phyloP scores from a whole-genome alignment of 1,140 invertebrate genomes.

The Steinernema feltiae region DNA sequence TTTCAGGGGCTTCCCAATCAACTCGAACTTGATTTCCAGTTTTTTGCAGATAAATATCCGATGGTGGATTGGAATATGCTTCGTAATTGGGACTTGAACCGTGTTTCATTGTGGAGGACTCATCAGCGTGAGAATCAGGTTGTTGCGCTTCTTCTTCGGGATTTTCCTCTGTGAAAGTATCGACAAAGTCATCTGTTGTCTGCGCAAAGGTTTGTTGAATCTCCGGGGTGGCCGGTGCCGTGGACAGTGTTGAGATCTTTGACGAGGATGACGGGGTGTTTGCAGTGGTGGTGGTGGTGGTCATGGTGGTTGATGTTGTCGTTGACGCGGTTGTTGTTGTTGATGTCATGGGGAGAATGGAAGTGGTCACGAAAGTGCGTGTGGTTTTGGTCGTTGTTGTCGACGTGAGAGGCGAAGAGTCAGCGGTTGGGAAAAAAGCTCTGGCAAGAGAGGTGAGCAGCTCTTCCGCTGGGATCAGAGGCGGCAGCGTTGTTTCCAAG shows the following conservation, averaged over 20 bases:
- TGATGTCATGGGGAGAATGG: constrained; percentile 19
- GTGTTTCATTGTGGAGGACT: no score
- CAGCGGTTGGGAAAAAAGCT: neutral
- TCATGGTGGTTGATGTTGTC: constrained; percentile 15
- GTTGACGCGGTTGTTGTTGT: constrained; percentile 14
- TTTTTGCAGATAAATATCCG: constrained; percentile 7
- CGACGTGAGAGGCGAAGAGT: constrained; percentile 9
- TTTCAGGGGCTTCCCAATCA: constrained; percentile 48
- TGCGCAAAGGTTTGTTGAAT: neutral
- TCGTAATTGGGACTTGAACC: constrained; percentile 18
- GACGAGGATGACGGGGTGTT: constrained; percentile 17
- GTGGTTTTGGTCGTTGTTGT: constrained; percentile 21
- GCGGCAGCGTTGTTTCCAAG: neutral
- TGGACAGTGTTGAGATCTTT: neutral
- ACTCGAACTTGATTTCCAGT: constrained; percentile 26
- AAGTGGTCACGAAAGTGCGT: neutral
- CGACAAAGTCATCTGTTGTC: constrained; percentile 1
- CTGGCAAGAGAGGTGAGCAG: constrained; percentile 11
- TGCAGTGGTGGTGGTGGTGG: constrained; percentile 21
- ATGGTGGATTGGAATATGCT: constrained; percentile 4
- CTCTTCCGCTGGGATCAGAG: constrained; percentile 10
- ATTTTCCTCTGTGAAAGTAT: neutral
- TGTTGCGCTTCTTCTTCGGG: no score
- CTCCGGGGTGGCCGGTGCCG: no score
- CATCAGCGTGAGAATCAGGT: no score